Evolutionary conservation across 2,888 invertebrate species (phyloP).

Genomic region (Leptogaster cylindrica): DNA sequence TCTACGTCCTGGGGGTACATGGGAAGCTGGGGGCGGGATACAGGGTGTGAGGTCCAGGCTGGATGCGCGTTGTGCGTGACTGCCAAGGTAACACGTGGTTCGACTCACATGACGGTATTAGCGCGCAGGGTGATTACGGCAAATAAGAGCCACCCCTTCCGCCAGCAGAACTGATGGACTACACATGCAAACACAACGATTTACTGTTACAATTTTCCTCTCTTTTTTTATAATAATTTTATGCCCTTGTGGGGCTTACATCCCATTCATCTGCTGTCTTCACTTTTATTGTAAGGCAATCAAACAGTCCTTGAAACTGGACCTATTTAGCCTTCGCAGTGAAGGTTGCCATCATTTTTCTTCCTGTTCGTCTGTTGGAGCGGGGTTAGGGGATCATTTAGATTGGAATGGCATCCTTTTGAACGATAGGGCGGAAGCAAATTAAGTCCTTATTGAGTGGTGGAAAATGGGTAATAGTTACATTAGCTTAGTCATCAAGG

Average conservation of each 20-base stretch:
- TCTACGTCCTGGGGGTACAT: background rate
- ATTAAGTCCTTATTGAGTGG: constrained; percentile 25
- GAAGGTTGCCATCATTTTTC: constrained; percentile 9
- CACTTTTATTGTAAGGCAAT: constrained; percentile 41
- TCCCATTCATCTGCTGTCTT: constrained; percentile 37
- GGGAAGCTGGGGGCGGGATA: constrained; percentile 4
- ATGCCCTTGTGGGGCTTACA: constrained; percentile 32
- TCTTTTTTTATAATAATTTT: constrained; percentile 32
- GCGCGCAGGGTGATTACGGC: constrained; percentile 53
- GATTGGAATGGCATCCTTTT: background rate
- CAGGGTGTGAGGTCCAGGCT: constrained; percentile 27
- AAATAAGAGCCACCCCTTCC: constrained; percentile 2
- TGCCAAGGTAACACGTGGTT: constrained; percentile 57
- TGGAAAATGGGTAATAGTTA: background rate
- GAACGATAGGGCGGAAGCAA: background rate
- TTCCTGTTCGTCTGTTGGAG: background rate
- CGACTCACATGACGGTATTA: constrained; percentile 62
- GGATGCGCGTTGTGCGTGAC: constrained; percentile 40
- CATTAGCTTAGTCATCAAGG: constrained; percentile 27
- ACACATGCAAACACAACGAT: constrained; percentile 37
- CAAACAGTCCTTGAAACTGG: constrained; percentile 13
- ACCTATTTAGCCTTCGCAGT: background rate
- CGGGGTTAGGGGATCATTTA: background rate
- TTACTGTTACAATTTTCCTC: constrained; percentile 28
- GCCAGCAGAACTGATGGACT: constrained; percentile 6